Percentiles rank a stretch among this genome's conserved stretches.
Conservation (phyloP, 2,113 vertebrate genomes). For the Gorsachius goisagi region DNA sequence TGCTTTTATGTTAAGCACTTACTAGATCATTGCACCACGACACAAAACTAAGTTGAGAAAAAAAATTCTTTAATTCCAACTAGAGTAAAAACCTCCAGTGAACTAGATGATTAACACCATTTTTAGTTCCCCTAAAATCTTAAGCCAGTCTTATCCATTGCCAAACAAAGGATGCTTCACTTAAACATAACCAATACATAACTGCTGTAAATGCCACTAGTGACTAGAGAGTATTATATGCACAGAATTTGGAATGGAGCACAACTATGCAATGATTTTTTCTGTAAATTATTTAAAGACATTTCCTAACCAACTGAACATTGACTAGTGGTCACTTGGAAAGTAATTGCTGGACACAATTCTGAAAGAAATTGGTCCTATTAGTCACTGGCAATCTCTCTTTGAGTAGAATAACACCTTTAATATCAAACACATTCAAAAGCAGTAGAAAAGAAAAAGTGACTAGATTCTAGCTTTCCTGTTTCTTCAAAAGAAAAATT, state of each 20-base stretch:
- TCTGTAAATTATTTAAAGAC: background rate
- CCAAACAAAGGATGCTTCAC: background rate
- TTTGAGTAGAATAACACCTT: background rate
- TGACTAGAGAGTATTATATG: background rate
- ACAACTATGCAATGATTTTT: background rate
- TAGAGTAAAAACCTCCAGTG: background rate
- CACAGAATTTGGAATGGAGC: background rate
- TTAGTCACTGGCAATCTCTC: background rate
- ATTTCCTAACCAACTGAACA: background rate
- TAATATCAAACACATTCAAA: background rate
- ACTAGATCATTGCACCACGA: background rate
- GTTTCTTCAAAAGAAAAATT: background rate
- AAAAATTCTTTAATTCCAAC: background rate
- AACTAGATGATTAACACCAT: background rate
- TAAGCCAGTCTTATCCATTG: background rate
- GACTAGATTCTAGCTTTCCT: background rate
- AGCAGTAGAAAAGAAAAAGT: background rate
- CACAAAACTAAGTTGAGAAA: background rate
- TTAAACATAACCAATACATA: background rate
- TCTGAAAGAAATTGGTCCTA: background rate
- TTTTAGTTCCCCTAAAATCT: background rate
- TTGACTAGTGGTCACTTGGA: background rate
- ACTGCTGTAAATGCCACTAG: background rate
- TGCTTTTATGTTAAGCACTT: background rate
- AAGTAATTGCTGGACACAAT: background rate